Conservation (phyloP, 2,888 invertebrate genomes). For the Drosophila buzzatii region DNA sequence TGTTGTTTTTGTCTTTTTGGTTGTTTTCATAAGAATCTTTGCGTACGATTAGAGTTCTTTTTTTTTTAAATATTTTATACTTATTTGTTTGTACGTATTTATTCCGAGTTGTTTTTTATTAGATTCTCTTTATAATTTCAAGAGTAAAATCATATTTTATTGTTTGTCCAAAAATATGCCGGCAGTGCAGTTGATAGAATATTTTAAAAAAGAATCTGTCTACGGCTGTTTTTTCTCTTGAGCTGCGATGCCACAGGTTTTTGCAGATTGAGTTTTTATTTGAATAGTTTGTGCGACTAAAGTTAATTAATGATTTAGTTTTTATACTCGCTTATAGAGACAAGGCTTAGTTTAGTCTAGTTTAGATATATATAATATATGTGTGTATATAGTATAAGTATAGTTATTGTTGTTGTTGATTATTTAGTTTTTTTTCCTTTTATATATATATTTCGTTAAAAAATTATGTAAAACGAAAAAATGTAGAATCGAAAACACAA, state of each 20-base stretch:
- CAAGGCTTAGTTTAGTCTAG: constrained; percentile 69
- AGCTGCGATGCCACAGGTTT: constrained; percentile 39
- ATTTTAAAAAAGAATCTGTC: constrained; percentile 41
- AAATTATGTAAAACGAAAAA: constrained; percentile 67
- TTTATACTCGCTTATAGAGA: constrained; percentile 56
- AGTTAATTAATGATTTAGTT: constrained; percentile 29
- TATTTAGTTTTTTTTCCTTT: constrained; percentile 15
- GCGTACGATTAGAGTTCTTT: constrained; percentile 46
- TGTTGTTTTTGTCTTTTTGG: constrained; percentile 45
- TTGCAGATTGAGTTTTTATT: constrained; percentile 1
- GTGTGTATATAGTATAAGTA: constrained; percentile 59
- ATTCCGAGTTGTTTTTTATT: constrained; percentile 23
- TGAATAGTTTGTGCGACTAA: constrained; percentile 67
- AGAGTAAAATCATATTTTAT: constrained; percentile 72
- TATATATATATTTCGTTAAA: constrained; percentile 43
- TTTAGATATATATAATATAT: constrained; percentile 36
- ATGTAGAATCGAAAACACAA: constrained; percentile 66
- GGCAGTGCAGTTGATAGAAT: constrained; percentile 78
- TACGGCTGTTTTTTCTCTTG: constrained; percentile 38
- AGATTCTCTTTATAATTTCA: constrained; percentile 28
- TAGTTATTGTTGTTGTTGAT: constrained; percentile 64
- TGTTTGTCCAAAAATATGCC: constrained; percentile 68
- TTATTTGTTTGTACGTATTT: constrained; percentile 55
- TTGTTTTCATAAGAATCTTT: constrained; percentile 70
- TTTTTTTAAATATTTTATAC: constrained; percentile 8